phyloP scores from a whole-genome alignment of 2,113 vertebrate species.

The Lipophrys pholis region DNA sequence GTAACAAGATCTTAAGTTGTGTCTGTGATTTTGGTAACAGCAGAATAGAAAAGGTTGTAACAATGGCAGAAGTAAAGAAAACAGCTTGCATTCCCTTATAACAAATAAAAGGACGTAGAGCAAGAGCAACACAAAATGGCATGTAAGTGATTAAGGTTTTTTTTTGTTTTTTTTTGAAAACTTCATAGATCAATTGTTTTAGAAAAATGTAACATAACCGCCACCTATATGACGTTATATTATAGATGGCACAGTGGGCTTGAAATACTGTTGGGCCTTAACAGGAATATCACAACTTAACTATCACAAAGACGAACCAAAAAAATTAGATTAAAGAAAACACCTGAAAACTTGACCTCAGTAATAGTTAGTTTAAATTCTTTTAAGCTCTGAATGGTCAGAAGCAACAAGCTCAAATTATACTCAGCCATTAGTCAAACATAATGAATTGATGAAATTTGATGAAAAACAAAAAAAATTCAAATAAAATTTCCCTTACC shows the following conservation, averaged over 20 bases:
- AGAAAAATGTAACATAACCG: too few relatives aligned
- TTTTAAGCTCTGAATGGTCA: not conserved
- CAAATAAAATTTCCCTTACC: not conserved
- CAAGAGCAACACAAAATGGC: constrained; percentile 12
- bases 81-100: constrained; percentile 18
- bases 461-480: not conserved
- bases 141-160: too few relatives aligned
- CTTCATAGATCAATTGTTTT: too few relatives aligned
- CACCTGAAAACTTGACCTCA: accelerated
- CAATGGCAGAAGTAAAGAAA: not conserved
- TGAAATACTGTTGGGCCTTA: too few relatives aligned
- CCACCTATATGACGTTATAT: too few relatives aligned
- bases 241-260: too few relatives aligned
- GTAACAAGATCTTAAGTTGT: not conserved
- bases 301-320: too few relatives aligned
- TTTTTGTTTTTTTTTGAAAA: too few relatives aligned
- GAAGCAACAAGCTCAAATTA: constrained; percentile 9
- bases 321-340: not conserved
- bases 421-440: not conserved
- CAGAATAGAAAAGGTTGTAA: not conserved
- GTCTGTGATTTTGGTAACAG: constrained; percentile 15
- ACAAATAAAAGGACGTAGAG: constrained; percentile 37
- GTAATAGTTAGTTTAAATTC: constrained; percentile 14
- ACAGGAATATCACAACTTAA: too few relatives aligned
- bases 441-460: not conserved